Base-by-base conservation (phyloP, 1,140 invertebrate species). In the Eulimnadia texana region DNA sequence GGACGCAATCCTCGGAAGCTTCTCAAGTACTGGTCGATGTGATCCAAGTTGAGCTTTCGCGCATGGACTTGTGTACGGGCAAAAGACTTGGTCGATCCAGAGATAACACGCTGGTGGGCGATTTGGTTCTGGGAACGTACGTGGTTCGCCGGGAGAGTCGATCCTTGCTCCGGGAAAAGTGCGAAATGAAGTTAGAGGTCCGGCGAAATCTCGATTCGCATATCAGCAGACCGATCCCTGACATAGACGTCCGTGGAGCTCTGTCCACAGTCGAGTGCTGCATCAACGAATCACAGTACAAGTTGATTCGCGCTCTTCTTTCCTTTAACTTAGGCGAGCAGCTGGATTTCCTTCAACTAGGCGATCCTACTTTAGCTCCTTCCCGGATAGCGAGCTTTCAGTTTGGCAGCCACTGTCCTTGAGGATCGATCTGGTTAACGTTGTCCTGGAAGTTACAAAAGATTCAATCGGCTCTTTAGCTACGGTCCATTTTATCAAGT, bases 321-420 rank as follows among this genome's bases (percentile, higher is more conserved):
- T 81, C 83, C 0, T 87, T 91, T 70, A 98, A 99, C 76, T 82
- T 98, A 50, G 93, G 91, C 16, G 94, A 99, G 72, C 80, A 82
- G 63, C 74, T 94, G 13, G 85, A 87, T 62, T 86, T 90, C 66
- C 73, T 74, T 28, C 67, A 23, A 67, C 65, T 22, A 65, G 66
- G 63, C 65, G 65, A 62, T 64, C 64, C 20, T 66, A 63, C 52
- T 19, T 19, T 28, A 3, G 9, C 28, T 20, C 16, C n/a, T 11
- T 11, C 11, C 1, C 20, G 13, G 60, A 54, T 20, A 52, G 28
- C 47, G 50, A 61, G 13, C 52, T 51, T 2, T 63, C 68, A 27
- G 68, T 75, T 42, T 93, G 88, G 84, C 86, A 82, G 9, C 77
- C 80, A 28, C 83, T 85, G 6, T 89, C 84, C 0, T 81, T 96